Evolutionary conservation across 2,113 vertebrate species (phyloP), one percentile per base, ranked within the genome.

Genomic region (Bombycilla garrulus): DNA sequence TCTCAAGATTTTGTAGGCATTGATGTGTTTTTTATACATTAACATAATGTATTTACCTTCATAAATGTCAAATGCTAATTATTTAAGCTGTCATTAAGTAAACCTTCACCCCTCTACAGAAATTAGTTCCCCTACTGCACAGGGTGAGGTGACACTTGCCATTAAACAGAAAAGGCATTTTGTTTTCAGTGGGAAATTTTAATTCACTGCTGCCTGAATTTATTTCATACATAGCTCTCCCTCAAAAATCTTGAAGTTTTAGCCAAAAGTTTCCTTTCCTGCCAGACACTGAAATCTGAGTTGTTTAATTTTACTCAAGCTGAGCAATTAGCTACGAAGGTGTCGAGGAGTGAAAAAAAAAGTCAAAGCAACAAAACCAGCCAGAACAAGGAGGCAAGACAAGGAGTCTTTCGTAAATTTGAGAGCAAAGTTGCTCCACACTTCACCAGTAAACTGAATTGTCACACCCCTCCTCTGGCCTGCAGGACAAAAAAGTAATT

Each of bases 241-340:
- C 73, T 92, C 91, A 95, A 96, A 96, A 93, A 92, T 77, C 76
- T 80, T 86, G 81, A 87, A 6, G 25, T 91, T 93, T 97, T 91
- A 95, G 36, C 50, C 88, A 94, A 81, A 91, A 95, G 90, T 91
- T 96, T 93, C 6, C 92, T 96, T 92, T 95, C 67, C 84, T 96
- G 83, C 35, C 81, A 92, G 77, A 94, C 77, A 79, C 92, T 90
- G 38, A 56, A 88, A 89, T 15, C 23, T 2, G 33, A 88, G 60
- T 77, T 79, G 45, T 50, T 82, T 54, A 57, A 86, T 42, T 91
- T 93, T 76, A 84, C 38, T 90, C 70, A 81, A 17, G 57, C 84
- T 81, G 58, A 80, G 42, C 45, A 93, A 66, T 73, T 64, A 72
- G 76, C 56, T 95, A 82, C 35, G 48, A 91, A 94, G 36, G 65